Percentiles rank a stretch among this genome's conserved stretches.
These are phyloP conservation scores for Horisme vitalbata DNA, from an alignment of 2,888 invertebrate genomes.

Conservation along the genomic window DNA sequence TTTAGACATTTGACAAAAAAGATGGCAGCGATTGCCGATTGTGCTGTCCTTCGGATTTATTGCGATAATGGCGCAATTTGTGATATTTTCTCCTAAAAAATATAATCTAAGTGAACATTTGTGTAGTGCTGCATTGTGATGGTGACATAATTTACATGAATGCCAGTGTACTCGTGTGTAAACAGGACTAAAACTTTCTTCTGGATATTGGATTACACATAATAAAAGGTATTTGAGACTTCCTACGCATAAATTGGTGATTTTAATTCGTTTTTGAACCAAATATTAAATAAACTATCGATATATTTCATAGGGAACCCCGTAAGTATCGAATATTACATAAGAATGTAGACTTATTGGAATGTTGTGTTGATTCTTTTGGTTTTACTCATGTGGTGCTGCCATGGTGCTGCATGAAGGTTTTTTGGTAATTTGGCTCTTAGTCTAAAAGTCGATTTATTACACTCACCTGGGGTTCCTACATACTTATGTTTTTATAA, in stretches of 20 bases:
- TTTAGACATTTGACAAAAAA: slow-evolving; percentile 83
- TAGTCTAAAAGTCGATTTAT: too few species aligned
- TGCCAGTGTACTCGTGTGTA: slow-evolving; percentile 76
- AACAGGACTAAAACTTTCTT: slow-evolving; percentile 76
- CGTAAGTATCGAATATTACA: slow-evolving; percentile 61
- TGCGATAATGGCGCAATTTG: slow-evolving; percentile 81
- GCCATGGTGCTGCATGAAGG: slow-evolving; percentile 32
- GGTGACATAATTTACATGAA: slow-evolving; percentile 72
- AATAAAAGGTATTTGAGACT: slow-evolving; percentile 77
- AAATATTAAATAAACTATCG: slow-evolving; percentile 26
- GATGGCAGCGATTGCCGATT: slow-evolving; percentile 81
- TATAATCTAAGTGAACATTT: slow-evolving; percentile 75
- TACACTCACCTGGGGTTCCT: too few species aligned
- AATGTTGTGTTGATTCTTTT: slow-evolving; percentile 33
- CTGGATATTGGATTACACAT: slow-evolving; percentile 82
- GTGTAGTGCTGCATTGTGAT: slow-evolving; percentile 80
- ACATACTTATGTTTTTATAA: too few species aligned
- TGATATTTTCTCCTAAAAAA: slow-evolving; percentile 77
- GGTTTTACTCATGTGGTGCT: slow-evolving; percentile 11
- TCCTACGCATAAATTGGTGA: slow-evolving; percentile 62
- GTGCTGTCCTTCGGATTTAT: slow-evolving; percentile 77
- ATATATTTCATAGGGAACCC: slow-evolving; percentile 20
- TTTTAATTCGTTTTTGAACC: slow-evolving; percentile 36
- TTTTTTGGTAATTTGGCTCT: too few species aligned
- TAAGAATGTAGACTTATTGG: slow-evolving; percentile 56